Evolutionary conservation across 2,888 invertebrate genomes (phyloP).

Genomic region (Thumatha senex): DNA sequence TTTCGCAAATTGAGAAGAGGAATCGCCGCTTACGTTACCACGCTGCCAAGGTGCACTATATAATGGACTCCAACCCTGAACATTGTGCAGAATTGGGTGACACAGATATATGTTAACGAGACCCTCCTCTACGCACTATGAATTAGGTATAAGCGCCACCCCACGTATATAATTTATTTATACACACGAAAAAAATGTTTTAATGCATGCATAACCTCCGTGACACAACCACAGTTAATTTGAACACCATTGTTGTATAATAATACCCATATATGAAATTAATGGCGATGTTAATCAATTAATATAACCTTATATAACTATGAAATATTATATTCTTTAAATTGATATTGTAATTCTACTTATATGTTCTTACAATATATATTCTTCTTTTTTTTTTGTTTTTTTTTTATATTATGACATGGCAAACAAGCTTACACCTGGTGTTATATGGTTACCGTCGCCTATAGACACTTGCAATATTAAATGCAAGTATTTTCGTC

Average conservation of each 20-base stretch:
- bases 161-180: background rate
- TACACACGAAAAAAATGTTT: background rate
- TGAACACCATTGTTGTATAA: constrained; percentile 32
- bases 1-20: no score
- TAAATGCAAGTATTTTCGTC: no score
- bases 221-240: constrained; percentile 14
- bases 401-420: no score
- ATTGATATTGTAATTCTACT: constrained; percentile 9
- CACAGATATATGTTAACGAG: no score
- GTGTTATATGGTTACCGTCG: no score
- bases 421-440: no score
- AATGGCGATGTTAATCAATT: constrained; percentile 22
- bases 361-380: background rate
- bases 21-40: no score
- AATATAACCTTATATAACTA: constrained; percentile 24
- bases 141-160: background rate
- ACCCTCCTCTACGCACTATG: background rate
- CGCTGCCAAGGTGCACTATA: no score
- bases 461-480: no score
- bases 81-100: no score
- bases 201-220: constrained; percentile 6
- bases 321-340: constrained; percentile 10
- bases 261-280: constrained; percentile 26
- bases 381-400: no score
- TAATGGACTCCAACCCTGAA: no score